These are phyloP conservation scores for Boloria selene DNA, from an alignment of 2,888 invertebrate species.

Conservation along the genomic window DNA sequence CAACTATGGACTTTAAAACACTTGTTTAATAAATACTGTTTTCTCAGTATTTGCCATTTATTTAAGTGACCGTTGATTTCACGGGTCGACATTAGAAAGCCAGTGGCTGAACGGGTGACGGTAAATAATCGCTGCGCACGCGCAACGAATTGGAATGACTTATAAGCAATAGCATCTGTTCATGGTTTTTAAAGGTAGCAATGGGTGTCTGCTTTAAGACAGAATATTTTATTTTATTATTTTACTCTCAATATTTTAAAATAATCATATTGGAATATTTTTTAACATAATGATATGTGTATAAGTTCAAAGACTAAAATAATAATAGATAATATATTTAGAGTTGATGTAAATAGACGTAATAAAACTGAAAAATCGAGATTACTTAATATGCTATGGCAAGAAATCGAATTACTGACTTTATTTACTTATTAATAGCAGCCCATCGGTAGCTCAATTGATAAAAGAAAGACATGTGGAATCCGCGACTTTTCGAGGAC, in stretches of 20 bases:
- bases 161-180: slow-evolving; percentile 66
- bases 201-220: slow-evolving; percentile 54
- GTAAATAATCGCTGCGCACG: slow-evolving; percentile 71
- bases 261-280: background rate
- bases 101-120: slow-evolving; percentile 63
- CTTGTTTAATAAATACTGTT: slow-evolving; percentile 1
- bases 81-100: slow-evolving; percentile 70
- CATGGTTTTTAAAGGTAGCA: slow-evolving; percentile 59
- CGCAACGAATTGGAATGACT: slow-evolving; percentile 71
- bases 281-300: too few relatives aligned
- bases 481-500: too few relatives aligned
- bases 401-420: too few relatives aligned
- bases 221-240: slow-evolving; percentile 37
- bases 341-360: too few relatives aligned
- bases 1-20: background rate
- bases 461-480: too few relatives aligned
- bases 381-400: too few relatives aligned
- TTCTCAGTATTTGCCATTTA: slow-evolving; percentile 33
- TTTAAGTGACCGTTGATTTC: slow-evolving; percentile 36
- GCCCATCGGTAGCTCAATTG: too few relatives aligned
- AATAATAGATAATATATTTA: too few relatives aligned
- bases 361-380: too few relatives aligned
- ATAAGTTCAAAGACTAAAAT: too few relatives aligned
- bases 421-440: too few relatives aligned
- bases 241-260: slow-evolving; percentile 18